These are phyloP conservation scores for Cyclophora albipunctata DNA, from an alignment of 2,888 invertebrate species.

Conservation along the genomic window DNA sequence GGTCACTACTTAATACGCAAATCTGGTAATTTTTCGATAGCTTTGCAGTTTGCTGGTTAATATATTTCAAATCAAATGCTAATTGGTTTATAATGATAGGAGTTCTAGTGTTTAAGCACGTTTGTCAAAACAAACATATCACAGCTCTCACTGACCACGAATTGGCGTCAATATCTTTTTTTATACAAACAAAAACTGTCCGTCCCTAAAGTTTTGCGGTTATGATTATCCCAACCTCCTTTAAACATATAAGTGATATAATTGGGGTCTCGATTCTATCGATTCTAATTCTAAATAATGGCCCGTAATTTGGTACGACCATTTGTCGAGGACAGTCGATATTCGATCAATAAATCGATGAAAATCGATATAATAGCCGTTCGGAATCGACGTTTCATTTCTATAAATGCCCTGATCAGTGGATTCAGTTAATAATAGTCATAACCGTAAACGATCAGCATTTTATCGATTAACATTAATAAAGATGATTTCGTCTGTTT, in stretches of 20 bases:
- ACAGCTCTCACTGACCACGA: constrained; percentile 8
- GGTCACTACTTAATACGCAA: too few species aligned
- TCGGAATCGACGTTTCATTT: constrained; percentile 70
- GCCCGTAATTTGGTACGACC: constrained; percentile 69
- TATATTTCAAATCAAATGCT: too few species aligned
- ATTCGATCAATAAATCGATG: constrained; percentile 74
- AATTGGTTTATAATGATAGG: too few species aligned
- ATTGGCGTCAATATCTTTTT: constrained; percentile 24
- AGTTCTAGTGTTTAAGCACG: too few species aligned
- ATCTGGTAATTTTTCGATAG: too few species aligned
- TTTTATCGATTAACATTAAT: constrained; percentile 29
- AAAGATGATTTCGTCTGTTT: constrained; percentile 18
- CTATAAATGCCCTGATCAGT: constrained; percentile 72
- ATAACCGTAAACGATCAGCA: constrained; percentile 64
- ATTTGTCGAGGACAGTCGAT: constrained; percentile 74
- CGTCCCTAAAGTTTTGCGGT: constrained; percentile 47
- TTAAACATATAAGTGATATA: constrained; percentile 76
- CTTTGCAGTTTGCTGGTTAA: too few species aligned
- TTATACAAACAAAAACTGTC: constrained; percentile 22
- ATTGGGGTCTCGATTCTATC: constrained; percentile 72
- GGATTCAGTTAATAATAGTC: constrained; percentile 69
- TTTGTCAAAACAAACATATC: constrained; percentile 29
- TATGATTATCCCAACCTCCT: constrained; percentile 69
- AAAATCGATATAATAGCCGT: constrained; percentile 69
- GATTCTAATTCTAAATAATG: constrained; percentile 74